A percentile compares a stretch with the other conserved stretches of the same genome.
These are phyloP conservation scores for Aleiodes alternator DNA, from an alignment of 2,888 invertebrate genomes.

Conservation along the genomic window DNA sequence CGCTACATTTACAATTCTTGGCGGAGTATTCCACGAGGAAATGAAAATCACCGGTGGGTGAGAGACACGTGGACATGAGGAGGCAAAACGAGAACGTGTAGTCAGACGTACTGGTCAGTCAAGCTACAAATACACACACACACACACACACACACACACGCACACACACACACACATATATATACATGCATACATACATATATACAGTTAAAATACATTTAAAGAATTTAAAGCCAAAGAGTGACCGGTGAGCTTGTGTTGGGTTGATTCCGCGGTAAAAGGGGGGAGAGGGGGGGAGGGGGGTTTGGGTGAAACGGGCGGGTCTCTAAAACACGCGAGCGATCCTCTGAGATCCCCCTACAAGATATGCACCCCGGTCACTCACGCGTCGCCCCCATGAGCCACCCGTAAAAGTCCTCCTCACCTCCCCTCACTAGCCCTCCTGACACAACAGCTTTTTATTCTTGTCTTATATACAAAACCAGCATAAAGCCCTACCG, in stretches of 20 bases:
- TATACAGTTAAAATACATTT: neutral
- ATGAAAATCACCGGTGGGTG: slow-evolving; percentile 73
- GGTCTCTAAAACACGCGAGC: slow-evolving; percentile 73
- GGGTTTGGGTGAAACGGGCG: slow-evolving; percentile 57
- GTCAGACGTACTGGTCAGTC: slow-evolving; percentile 44
- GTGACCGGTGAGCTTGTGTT: slow-evolving; percentile 33
- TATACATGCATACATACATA: no score
- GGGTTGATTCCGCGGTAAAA: slow-evolving; percentile 47
- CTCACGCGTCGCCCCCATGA: slow-evolving; percentile 68
- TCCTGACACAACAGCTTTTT: slow-evolving; percentile 31
- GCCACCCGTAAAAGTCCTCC: slow-evolving; percentile 63
- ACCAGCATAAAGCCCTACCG: neutral
- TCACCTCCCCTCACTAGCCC: neutral
- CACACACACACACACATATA: no score
- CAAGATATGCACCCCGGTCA: slow-evolving; percentile 74
- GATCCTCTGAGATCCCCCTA: slow-evolving; percentile 74
- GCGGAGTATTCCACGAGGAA: slow-evolving; percentile 64
- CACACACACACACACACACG: no score
- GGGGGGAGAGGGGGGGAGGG: slow-evolving; percentile 54
- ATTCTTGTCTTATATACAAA: slow-evolving; percentile 48
- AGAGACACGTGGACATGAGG: slow-evolving; percentile 71
- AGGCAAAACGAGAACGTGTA: slow-evolving; percentile 45
- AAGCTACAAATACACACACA: slow-evolving; percentile 7
- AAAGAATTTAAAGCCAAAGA: slow-evolving; percentile 44
- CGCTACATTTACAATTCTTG: slow-evolving; percentile 1